Evolutionary conservation across 2,113 vertebrate species (phyloP), one percentile per base, ranked within the genome.

Genomic region (Cyanoderma ruficeps): DNA sequence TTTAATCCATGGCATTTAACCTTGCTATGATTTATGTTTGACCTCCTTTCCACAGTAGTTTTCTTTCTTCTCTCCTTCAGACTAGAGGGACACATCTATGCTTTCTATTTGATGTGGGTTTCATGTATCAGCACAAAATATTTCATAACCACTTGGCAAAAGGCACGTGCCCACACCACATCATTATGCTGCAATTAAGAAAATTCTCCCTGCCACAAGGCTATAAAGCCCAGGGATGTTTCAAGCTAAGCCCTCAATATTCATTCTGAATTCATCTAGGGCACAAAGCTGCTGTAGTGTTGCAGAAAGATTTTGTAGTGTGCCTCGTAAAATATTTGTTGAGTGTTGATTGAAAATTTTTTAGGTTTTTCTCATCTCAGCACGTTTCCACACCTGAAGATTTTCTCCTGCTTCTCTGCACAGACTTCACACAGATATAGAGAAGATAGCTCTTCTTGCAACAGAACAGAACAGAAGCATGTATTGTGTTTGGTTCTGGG

Each of bases 181-280:
- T 68, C 61, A 74, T 95, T 94, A 94, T 47, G 64, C 52, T 83
- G 60, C 71, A 93, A 90, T 90, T 96, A 96, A 90, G 79, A 90
- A 77, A 90, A 44, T 83, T 69, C 64, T 87, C 64, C 60, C 56
- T 69, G 68, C 79, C 84, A 82, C 83, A 68, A 81, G 93, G 56
- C 83, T 68, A 20, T 41, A 90, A 92, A 78, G n/a, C 76, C 27
- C 68, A 65, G 64, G 13, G 44, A 50, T 25, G 33, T 68, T 89
- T 75, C 33, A 71, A 76, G 75, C 57, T 59, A 85, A 93, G 46
- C 20, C 41, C 57, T 87, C 63, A 35, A 11, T 41, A 56, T 37
- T 44, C 47, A 64, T 56, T 77, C 61, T 49, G 37, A 87, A 55
- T 71, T 64, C 37, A 53, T 21, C 57, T 42, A 68, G 57, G 56